Evolutionary conservation across 2,113 vertebrate genomes (phyloP).

Genomic region (Pantherophis guttatus): DNA sequence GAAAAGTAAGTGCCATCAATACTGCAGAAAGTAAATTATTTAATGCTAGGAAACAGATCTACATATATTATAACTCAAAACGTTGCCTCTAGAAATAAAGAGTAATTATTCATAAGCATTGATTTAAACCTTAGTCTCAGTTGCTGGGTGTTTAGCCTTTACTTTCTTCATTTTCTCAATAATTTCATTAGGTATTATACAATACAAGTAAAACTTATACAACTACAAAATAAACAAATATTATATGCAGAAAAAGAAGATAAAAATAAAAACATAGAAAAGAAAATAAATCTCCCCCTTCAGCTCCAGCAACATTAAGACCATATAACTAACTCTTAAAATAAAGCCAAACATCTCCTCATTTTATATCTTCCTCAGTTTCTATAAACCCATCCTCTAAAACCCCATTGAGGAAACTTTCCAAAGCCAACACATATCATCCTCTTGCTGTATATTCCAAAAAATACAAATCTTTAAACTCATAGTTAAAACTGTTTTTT

Average conservation of each 20-base stretch:
- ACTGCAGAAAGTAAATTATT: slow-evolving; percentile 57
- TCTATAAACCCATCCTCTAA: background rate
- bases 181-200: background rate
- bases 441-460: background rate
- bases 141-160: background rate
- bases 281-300: background rate
- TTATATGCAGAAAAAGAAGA: background rate
- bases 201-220: background rate
- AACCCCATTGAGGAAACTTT: background rate
- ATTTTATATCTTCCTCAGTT: background rate
- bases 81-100: slow-evolving; percentile 29
- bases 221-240: too few species aligned
- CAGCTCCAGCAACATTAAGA: background rate
- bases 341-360: background rate
- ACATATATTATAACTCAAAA: slow-evolving; percentile 30
- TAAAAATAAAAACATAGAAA: background rate
- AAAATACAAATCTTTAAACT: background rate
- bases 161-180: background rate
- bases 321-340: background rate
- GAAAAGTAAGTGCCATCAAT: slow-evolving; percentile 55
- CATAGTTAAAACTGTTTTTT: background rate
- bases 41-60: slow-evolving; percentile 40
- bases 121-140: background rate
- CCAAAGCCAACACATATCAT: background rate
- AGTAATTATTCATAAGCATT: background rate